These are phyloP conservation scores for Temnothorax nylanderi DNA, from an alignment of 1,140 invertebrate species.

Conservation along the genomic window DNA sequence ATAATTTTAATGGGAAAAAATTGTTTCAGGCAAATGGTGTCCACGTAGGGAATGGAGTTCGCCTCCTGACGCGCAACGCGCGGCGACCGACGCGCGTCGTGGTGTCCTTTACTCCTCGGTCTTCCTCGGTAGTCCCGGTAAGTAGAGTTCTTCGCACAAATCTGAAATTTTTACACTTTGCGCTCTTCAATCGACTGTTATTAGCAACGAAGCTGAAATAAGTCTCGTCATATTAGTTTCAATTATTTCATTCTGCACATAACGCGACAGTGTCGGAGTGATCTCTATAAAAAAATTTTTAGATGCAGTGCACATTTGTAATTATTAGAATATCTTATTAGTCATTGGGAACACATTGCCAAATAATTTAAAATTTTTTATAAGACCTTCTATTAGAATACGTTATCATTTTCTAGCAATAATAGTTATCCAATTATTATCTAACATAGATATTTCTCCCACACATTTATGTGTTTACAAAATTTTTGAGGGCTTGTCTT, in stretches of 20 bases:
- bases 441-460: background rate
- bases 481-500: background rate
- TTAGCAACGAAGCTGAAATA: background rate
- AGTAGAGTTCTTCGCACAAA: constrained; percentile 82
- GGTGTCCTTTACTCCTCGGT: constrained; percentile 94
- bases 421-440: background rate
- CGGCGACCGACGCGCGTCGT: constrained; percentile 90
- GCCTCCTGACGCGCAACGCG: constrained; percentile 91
- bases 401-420: no score
- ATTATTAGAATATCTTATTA: background rate
- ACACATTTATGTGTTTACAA: background rate
- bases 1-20: constrained; percentile 46
- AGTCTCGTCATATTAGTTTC: background rate
- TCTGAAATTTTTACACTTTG: constrained; percentile 2
- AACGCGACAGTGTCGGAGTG: background rate
- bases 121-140: constrained; percentile 95
- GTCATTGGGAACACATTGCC: background rate
- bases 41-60: constrained; percentile 94
- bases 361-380: background rate
- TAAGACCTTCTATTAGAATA: background rate
- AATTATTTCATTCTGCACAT: background rate
- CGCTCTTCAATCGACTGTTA: background rate
- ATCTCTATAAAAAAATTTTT: background rate
- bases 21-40: constrained; percentile 94
- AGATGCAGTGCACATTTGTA: background rate